A percentile compares a stretch with the other conserved stretches of the same genome.
Conservation (phyloP, 2,888 invertebrate genomes). For the Crioceris asparagi region DNA sequence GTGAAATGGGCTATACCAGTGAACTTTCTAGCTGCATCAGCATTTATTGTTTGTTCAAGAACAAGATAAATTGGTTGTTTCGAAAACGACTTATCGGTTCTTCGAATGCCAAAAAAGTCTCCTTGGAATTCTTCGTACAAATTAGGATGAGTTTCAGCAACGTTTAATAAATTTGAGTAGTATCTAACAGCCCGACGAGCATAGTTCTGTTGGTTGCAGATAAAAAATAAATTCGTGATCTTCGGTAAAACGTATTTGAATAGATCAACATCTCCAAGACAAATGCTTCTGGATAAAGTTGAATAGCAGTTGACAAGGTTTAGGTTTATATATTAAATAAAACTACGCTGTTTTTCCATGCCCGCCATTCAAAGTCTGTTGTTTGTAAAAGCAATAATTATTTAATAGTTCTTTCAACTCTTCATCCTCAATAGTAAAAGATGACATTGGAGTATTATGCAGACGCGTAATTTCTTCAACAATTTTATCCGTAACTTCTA, state of each 20-base stretch:
- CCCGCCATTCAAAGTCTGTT: slow-evolving; percentile 14
- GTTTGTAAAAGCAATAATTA: slow-evolving; percentile 14
- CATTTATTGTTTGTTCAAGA: slow-evolving; percentile 30
- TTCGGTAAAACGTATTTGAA: slow-evolving; percentile 21
- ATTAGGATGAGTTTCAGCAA: slow-evolving; percentile 26
- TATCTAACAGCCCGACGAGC: slow-evolving; percentile 27
- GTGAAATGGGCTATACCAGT: slow-evolving; percentile 4
- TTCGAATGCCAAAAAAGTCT: slow-evolving; percentile 26
- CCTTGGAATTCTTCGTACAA: slow-evolving; percentile 19
- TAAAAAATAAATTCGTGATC: slow-evolving; percentile 28
- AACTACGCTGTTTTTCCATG: slow-evolving; percentile 14
- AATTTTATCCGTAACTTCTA: slow-evolving; percentile 13
- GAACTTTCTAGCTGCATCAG: slow-evolving; percentile 22
- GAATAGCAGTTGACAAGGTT: slow-evolving; percentile 12
- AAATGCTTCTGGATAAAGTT: slow-evolving; percentile 13
- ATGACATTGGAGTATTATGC: slow-evolving; percentile 12
- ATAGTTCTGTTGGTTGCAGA: slow-evolving; percentile 30
- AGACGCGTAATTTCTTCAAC: slow-evolving; percentile 16
- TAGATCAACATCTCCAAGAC: slow-evolving; percentile 18
- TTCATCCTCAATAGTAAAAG: slow-evolving; percentile 14
- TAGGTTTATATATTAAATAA: slow-evolving; percentile 8
- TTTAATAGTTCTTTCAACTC: slow-evolving; percentile 13
- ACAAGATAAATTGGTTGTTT: slow-evolving; percentile 26
- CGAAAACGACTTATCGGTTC: slow-evolving; percentile 29
- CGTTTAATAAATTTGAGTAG: slow-evolving; percentile 24